Evolutionary conservation across 2,797 vertebrate genomes (phyloP), one percentile per base, ranked within the genome.

Genomic region (Morus bassanus): DNA sequence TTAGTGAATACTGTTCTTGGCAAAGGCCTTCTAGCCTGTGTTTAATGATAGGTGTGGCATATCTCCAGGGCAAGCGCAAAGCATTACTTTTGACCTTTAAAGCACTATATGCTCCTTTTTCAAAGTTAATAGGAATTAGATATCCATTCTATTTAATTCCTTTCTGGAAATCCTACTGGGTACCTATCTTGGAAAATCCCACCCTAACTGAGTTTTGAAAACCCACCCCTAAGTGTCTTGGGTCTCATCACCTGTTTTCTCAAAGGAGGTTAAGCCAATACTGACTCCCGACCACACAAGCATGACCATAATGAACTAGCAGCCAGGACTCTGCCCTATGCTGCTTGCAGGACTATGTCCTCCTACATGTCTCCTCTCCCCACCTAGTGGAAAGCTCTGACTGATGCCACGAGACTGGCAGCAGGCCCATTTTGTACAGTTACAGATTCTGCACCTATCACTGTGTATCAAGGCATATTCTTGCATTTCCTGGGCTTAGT

Each of bases 41-140:
- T 81, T 91, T 92, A 87, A 74, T 60, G 51, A 94, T n/a, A 92
- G 74, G 85, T 3, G 6, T 7, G 2, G 35, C 7, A 0, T 65
- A 80, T 57, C 69, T 88, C 78, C 31, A 79, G 51, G 51, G 48
- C 54, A 86, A 88, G 69, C 56, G 75, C 94, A 88, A 92, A 87
- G 65, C n/a, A 75, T 48, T 80, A 16, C 8, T 85, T 96, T 92
- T 92, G 70, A 94, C 78, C 72, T 93, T 91, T 90, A 87, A 79
- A 94, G 46, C 23, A 69, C 81, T 72, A 50, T n/a, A 77, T 75
- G 19, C 23, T 85, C 56, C 60, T 88, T 89, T 86, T 85, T 64
- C 57, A 56, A 85, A 91, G 81, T 69, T 81, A 93, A 78, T 69
- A 68, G 18, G 31, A 45, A 91, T 63, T 84, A 91, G 61, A 13